These are phyloP conservation scores for Anguilla rostrata DNA, from an alignment of 2,113 vertebrate genomes.

Conservation along the genomic window DNA sequence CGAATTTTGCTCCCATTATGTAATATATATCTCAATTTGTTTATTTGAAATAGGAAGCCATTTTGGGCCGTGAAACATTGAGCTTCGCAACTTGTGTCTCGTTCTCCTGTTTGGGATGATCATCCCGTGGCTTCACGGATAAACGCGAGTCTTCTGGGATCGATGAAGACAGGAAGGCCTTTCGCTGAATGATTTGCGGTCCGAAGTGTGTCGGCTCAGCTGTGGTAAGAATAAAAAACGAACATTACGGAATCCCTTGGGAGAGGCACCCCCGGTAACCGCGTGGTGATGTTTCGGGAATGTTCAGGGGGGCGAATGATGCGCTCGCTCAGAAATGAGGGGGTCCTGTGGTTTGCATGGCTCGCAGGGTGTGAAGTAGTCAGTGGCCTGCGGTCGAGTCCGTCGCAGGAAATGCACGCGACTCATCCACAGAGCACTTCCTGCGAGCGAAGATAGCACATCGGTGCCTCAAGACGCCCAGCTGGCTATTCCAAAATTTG, in stretches of 20 bases:
- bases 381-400: no score
- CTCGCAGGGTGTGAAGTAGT: no score
- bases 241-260: not conserved
- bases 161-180: not conserved
- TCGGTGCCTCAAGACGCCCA: no score
- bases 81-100: not conserved
- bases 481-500: no score
- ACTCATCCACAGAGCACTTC: no score
- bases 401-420: no score
- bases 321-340: not conserved
- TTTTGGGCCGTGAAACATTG: not conserved
- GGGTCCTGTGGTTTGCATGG: no score
- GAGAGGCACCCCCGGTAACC: not conserved
- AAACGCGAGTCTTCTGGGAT: not conserved
- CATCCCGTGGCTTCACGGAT: not conserved
- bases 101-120: not conserved
- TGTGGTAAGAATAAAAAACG: no score
- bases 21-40: not conserved
- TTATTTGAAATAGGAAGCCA: not conserved
- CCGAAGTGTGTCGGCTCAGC: not conserved
- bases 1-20: not conserved
- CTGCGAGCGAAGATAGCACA: no score
- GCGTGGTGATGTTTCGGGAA: not conserved
- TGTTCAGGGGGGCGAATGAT: not conserved
- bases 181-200: not conserved